Percentiles rank a stretch among this genome's conserved stretches.
Evolutionary conservation across 1,140 invertebrate genomes (phyloP).

Genomic region (Orius insidiosus): DNA sequence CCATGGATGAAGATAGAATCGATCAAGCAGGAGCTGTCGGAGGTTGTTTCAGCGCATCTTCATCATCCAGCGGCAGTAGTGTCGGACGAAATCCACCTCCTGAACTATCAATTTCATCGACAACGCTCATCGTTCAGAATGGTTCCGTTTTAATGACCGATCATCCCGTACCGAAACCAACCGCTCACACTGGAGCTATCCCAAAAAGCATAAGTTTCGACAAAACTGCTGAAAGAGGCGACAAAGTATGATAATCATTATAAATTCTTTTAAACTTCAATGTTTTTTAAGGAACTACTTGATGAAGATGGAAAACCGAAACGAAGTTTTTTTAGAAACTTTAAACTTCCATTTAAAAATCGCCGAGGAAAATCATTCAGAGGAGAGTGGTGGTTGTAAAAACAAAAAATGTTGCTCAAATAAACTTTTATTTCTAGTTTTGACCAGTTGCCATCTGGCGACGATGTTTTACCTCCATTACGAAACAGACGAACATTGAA

Average conservation of each 20-base stretch:
- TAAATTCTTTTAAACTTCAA: no score
- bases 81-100: constrained; percentile 9
- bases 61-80: constrained; percentile 25
- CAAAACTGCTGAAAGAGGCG: no score
- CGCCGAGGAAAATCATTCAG: constrained; percentile 35
- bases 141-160: constrained; percentile 19
- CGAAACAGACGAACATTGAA: constrained; percentile 16
- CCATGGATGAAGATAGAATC: background rate
- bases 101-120: background rate
- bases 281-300: constrained; percentile 20
- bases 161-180: constrained; percentile 6
- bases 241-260: no score
- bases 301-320: constrained; percentile 42
- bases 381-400: constrained; percentile 28
- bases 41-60: constrained; percentile 25
- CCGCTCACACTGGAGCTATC: constrained; percentile 49
- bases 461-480: no score
- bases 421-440: background rate
- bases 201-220: constrained; percentile 89
- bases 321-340: constrained; percentile 46
- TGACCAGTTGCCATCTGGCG: no score
- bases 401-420: no score
- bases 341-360: constrained; percentile 48
- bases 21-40: background rate
- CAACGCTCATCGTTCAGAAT: constrained; percentile 19